Percentiles rank a stretch among this genome's conserved stretches.
These are phyloP conservation scores for Drosophila atroscutellata DNA, from an alignment of 2,888 invertebrate genomes.

Conservation along the genomic window DNA sequence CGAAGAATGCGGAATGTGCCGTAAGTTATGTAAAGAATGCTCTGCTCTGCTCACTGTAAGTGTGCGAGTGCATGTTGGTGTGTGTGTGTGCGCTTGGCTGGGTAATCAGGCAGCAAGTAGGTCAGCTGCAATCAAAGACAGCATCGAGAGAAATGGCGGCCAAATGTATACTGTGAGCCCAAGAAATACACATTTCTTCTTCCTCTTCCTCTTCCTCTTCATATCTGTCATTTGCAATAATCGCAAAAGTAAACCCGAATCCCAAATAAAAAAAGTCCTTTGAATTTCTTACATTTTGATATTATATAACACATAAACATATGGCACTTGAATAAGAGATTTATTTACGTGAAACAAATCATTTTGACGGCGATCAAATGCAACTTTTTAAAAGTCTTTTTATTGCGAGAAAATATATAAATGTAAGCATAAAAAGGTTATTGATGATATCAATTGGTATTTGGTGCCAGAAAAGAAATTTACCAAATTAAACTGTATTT, in stretches of 20 bases:
- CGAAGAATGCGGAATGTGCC: slow-evolving; percentile 69
- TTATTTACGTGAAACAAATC: background rate
- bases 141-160: slow-evolving; percentile 64
- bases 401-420: too few relatives aligned
- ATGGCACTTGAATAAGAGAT: background rate
- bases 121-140: slow-evolving; percentile 78
- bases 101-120: slow-evolving; percentile 78
- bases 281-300: background rate
- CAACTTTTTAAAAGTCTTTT: background rate
- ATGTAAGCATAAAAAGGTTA: background rate
- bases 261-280: slow-evolving; percentile 2
- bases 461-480: background rate
- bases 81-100: slow-evolving; percentile 36
- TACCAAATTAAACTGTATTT: background rate
- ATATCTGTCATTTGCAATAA: slow-evolving; percentile 29
- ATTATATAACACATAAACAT: background rate
- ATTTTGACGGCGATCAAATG: background rate
- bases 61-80: background rate
- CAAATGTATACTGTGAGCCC: slow-evolving; percentile 65
- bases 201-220: slow-evolving; percentile 28
- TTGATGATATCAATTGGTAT: background rate
- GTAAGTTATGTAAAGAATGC: slow-evolving; percentile 71
- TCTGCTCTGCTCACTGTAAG: slow-evolving; percentile 21
- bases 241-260: slow-evolving; percentile 6
- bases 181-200: slow-evolving; percentile 41